Conservation (phyloP, 53 echinoderm and acorn worm genomes). For the Stichopus horrens region DNA sequence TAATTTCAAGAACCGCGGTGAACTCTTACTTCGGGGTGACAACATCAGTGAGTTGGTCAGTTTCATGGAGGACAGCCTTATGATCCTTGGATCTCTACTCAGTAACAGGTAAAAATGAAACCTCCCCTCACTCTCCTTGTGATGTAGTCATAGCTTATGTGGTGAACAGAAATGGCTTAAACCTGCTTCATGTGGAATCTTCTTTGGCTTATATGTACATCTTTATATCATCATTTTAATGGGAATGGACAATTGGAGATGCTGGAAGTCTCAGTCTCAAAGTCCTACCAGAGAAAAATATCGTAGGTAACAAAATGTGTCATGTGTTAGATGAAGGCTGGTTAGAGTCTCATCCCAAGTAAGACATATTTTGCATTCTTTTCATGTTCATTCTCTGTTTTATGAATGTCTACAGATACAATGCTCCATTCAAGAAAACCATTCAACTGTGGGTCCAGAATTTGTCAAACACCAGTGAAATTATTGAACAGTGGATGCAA, state of each 20-base stretch:
- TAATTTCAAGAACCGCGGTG: constrained; percentile 98
- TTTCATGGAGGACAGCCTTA: constrained; percentile 96
- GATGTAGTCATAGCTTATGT: no score
- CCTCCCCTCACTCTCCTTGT: no score
- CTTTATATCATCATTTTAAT: no score
- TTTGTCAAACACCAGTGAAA: constrained; percentile 97
- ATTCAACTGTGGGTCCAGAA: constrained; percentile 99
- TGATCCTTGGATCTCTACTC: constrained; percentile 94
- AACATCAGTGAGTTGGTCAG: constrained; percentile 95
- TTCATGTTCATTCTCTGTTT: neutral
- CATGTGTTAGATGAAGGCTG: no score
- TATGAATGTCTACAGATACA: constrained; percentile 64
- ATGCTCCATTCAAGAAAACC: constrained; percentile 97
- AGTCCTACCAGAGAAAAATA: neutral
- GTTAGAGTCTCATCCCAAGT: no score
- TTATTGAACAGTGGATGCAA: constrained; percentile 99
- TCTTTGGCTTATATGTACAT: no score
- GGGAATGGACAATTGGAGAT: no score
- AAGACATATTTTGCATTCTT: neutral
- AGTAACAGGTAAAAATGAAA: constrained; percentile 79
- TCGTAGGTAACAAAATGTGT: neutral
- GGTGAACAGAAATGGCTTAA: no score
- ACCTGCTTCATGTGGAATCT: no score
- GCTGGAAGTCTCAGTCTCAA: neutral
- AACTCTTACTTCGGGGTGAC: constrained; percentile 97